These are phyloP conservation scores for Pipra filicauda DNA, from an alignment of 2,113 vertebrate species.

Conservation along the genomic window DNA sequence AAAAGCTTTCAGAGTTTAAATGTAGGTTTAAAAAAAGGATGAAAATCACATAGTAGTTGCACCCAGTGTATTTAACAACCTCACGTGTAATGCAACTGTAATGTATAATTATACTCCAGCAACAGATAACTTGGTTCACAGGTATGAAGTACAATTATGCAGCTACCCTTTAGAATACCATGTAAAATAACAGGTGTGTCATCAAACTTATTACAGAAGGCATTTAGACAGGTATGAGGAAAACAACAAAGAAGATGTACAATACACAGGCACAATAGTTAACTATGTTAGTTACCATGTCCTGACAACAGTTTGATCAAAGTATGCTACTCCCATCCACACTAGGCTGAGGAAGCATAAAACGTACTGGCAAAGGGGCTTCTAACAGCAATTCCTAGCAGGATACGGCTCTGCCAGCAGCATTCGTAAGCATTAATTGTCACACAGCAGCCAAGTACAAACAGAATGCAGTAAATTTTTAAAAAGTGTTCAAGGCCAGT, in stretches of 20 bases:
- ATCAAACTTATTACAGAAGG: background rate
- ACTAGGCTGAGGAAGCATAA: rapidly evolving
- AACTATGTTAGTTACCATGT: background rate
- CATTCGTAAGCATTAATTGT: background rate
- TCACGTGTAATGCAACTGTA: background rate
- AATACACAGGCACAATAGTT: background rate
- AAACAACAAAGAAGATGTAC: background rate
- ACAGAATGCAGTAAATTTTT: rapidly evolving
- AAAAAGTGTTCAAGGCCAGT: background rate
- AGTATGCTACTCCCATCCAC: background rate
- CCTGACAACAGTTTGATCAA: background rate
- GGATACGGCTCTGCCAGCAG: background rate
- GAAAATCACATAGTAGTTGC: background rate
- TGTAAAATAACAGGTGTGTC: background rate
- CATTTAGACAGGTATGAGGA: background rate
- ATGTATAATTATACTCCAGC: background rate
- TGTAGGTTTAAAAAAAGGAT: background rate
- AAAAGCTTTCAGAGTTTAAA: background rate
- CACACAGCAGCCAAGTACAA: background rate
- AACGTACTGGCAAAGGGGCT: background rate
- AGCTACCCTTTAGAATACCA: background rate
- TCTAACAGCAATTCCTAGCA: background rate
- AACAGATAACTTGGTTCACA: background rate
- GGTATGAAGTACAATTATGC: background rate
- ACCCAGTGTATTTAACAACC: background rate